These are phyloP conservation scores for Sciaenops ocellatus DNA, from an alignment of 2,797 vertebrate species.

Conservation along the genomic window DNA sequence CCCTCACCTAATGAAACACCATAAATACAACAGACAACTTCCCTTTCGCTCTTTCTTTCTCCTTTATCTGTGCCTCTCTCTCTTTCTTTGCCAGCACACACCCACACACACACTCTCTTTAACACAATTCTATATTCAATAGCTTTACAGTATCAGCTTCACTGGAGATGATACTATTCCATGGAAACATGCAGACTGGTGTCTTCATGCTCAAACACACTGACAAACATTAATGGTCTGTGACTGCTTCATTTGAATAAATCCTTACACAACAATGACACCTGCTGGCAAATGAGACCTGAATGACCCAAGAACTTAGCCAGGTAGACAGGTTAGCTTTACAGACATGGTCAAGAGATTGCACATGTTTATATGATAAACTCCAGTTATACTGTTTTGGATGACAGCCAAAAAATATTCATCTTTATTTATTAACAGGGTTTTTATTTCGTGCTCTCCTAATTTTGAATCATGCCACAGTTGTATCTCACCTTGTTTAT, in stretches of 20 bases:
- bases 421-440: slow-evolving; percentile 10
- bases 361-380: background rate
- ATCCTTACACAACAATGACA: slow-evolving; percentile 67
- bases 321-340: background rate
- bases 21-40: slow-evolving; percentile 43
- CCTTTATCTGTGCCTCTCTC: background rate
- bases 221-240: slow-evolving; percentile 24
- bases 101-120: slow-evolving; percentile 9
- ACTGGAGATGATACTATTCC: slow-evolving; percentile 28
- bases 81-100: slow-evolving; percentile 12
- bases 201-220: slow-evolving; percentile 34
- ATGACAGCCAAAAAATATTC: background rate
- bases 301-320: background rate
- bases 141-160: slow-evolving; percentile 39
- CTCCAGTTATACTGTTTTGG: background rate
- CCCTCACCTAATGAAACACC: slow-evolving; percentile 48
- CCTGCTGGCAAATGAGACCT: slow-evolving; percentile 52
- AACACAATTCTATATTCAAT: slow-evolving; percentile 19
- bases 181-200: slow-evolving; percentile 33
- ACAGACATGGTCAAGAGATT: background rate
- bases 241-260: slow-evolving; percentile 24
- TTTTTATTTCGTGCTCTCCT: slow-evolving; percentile 8
- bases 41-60: slow-evolving; percentile 5
- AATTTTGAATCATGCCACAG: background rate
- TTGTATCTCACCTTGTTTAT: slow-evolving; percentile 33